Evolutionary conservation across 2,113 vertebrate genomes (phyloP), one percentile per base, ranked within the genome.

Genomic region (Rousettus leschenaultii): DNA sequence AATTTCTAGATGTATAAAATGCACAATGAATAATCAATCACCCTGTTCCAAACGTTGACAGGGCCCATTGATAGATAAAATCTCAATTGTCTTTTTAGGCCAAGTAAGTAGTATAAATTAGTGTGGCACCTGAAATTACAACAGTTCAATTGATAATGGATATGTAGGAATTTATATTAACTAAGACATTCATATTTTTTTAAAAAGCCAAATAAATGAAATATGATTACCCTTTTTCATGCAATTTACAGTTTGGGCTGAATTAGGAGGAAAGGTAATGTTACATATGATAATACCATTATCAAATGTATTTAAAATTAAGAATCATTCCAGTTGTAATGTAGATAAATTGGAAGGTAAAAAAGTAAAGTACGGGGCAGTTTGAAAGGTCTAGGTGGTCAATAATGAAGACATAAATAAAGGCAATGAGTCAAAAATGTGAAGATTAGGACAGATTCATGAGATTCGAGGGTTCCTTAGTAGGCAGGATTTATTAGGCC

Each of bases 21-120:
- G 2, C 16, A 9, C 4, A 55, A 2, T 33, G 38, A 66, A 55
- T 30, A 57, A 38, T 0, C 26, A 57, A 38, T 0, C 14, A 18
- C 38, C 19, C 26, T 70, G 4, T 40, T 66, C 33, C 40, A 59
- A 33, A n/a, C 7, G 26, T 7, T 13, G 19, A 6, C 30, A 33
- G 59, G 40, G 38, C 18, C 43, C 48, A 19, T 14, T 51, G 7
- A 35, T 35, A 75, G 6, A 11, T 43, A 43, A 13, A 28, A 1
- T 22, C 38, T 74, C 24, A 40, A 1, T 38, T 48, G 6, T 38
- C 19, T 35, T 33, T 26, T 26, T 14, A 55, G 40, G n/a, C 33
- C 24, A 66, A 80, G 33, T 4, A 61, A 26, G 18, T 61, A 6
- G 59, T 4, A 53, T 48, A 74, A 74, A 35, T 66, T 33, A 40